phyloP scores from a whole-genome alignment of 2,888 invertebrate genomes.

The Oegoconia quadripuncta region DNA sequence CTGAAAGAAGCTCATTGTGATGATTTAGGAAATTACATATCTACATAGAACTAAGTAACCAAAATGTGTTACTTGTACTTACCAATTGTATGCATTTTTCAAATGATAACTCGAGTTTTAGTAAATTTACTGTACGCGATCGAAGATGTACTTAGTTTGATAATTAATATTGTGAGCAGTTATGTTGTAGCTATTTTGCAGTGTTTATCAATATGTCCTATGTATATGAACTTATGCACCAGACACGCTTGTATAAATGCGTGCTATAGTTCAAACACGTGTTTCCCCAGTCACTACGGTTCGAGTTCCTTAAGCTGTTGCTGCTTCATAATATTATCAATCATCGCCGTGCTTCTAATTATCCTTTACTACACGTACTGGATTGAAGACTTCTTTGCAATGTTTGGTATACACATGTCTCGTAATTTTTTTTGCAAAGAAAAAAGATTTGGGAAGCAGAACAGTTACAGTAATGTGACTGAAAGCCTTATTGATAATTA shows the following conservation, averaged over 20 bases:
- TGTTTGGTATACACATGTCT: conserved; percentile 22
- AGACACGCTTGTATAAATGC: conserved; percentile 28
- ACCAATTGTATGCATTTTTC: conserved; percentile 33
- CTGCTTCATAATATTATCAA: conserved; percentile 21
- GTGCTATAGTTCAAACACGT: conserved; percentile 18
- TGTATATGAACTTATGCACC: conserved; percentile 27
- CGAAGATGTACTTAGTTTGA: conserved; percentile 35
- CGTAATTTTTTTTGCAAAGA: conserved; percentile 21
- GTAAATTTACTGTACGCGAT: conserved; percentile 29
- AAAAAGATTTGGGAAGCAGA: conserved; percentile 8
- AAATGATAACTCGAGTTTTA: conserved; percentile 30
- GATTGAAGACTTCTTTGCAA: conserved; percentile 27
- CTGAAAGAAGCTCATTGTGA: no score
- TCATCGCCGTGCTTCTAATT: conserved; percentile 26
- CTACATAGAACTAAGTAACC: background rate
- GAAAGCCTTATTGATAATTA: no score
- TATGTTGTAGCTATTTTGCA: conserved; percentile 31
- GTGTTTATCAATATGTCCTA: conserved; percentile 18
- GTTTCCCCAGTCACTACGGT: background rate
- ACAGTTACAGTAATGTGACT: background rate
- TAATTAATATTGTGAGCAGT: conserved; percentile 29
- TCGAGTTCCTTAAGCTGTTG: conserved; percentile 22
- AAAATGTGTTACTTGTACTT: conserved; percentile 14
- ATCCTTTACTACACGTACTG: conserved; percentile 27
- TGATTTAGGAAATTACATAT: no score